Base-by-base conservation (phyloP, 2,888 invertebrate genomes). In the Zygothrica quintamaculata region DNA sequence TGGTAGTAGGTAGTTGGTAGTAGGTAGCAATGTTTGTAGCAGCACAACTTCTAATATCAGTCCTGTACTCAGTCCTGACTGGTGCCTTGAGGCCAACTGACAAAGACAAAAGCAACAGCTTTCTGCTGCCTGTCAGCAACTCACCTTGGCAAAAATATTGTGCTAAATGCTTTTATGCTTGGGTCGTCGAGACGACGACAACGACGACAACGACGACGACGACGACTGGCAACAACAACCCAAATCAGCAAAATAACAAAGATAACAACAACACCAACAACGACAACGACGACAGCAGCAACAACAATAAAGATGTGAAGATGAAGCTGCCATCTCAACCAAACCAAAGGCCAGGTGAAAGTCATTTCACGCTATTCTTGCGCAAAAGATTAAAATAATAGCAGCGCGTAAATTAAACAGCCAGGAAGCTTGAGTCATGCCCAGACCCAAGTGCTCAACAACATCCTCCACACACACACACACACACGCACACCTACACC, bases 331-430 rank as follows among this genome's bases (percentile, higher is more conserved):
- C 9, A 29, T 37, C 34, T 18, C 9, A 22, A 31, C 33, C 39
- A 34, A 42, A 29, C 76, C 53, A 72, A 46, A 68, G 79, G 84
- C 79, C 86, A 87, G 84, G 84, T 80, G 88, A 87, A 84, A 84
- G 84, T 84, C 88, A 87, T 84, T 84, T 87, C 86, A 86, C 88
- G 84, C 87, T 88, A 85, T 72, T 82, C 79, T 82, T 73, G 82
- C 87, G 84, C 82, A 85, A 86, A 86, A 85, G 88, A 87, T 88
- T 88, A 85, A 85, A 85, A 85, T 88, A 85, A 86, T 84, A 84
- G 84, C 88, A 80, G 78, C 84, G 84, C 88, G 88, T 88, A 85
- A 85, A 85, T 85, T 85, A 88, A 84, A 80, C 87, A 75, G 74
- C 57, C 68, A 67, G 61, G 33, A 40, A 48, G 40, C 11, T 29